Base-by-base conservation (phyloP, 2,888 invertebrate genomes). In the Aphidoletes aphidimyza region DNA sequence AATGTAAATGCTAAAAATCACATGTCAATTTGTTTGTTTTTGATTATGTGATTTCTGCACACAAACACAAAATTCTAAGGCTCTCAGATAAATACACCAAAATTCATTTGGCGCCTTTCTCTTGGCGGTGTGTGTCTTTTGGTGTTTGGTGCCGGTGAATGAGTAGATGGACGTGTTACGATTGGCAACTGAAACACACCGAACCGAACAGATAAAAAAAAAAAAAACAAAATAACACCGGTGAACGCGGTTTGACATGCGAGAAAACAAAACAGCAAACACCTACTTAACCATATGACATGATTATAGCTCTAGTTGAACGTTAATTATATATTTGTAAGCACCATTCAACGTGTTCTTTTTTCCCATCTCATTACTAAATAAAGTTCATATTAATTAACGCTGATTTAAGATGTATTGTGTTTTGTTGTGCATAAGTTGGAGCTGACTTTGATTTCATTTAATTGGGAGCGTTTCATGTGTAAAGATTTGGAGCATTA, bases 1-100 rank as follows among this genome's bases (percentile, higher is more conserved):
- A 26, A 5, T 22, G 2, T 26, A n/a, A 22, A 54, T 54, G 54
- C 54, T 54, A 22, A 26, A 5, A 54, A 54, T 54, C 69, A 69
- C 69, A 69, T 69, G 69, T 69, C 69, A 69, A 69, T 69, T 69
- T 69, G 69, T 69, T 69, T 69, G 69, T 69, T 69, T n/a, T 69
- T 69, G 69, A 69, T 69, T 30, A 69, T 69, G 69, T 69, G 17
- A 69, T 69, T 69, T 69, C 26, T 69, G 69, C 14, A 69, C 14
- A 30, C 8, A 47, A 47, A 47, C 9, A 47, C 9, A 19, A 54
- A 54, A n/a, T 22, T 22, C 54, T 22, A 3, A 54, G 8, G 2
- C 47, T 47, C 47, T 47, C 47, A 47, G 19, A 47, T 47, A 47
- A 47, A 47, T 39, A 8, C 47, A 47, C 30, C n/a, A n/a, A n/a